Evolutionary conservation across 2,888 invertebrate species (phyloP).

Genomic region (Scaeva pyrastri): DNA sequence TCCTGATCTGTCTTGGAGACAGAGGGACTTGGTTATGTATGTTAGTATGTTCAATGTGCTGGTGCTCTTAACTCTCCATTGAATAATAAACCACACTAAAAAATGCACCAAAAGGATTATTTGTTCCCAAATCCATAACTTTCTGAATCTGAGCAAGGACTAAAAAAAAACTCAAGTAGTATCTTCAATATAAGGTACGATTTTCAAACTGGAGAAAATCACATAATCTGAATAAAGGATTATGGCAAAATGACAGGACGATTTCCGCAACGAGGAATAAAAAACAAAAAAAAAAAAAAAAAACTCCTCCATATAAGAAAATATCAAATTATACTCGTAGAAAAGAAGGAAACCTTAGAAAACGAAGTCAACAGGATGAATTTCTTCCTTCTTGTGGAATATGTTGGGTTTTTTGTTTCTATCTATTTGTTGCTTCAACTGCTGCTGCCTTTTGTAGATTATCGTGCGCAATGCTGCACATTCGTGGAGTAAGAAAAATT

Average conservation of each 20-base stretch:
- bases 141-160: slow-evolving; percentile 22
- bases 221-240: slow-evolving; percentile 72
- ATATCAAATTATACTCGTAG: slow-evolving; percentile 42
- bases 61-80: slow-evolving; percentile 38
- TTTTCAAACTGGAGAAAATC: slow-evolving; percentile 55
- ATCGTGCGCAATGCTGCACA: slow-evolving; percentile 42
- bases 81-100: slow-evolving; percentile 67
- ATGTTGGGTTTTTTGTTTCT: slow-evolving; percentile 1
- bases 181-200: slow-evolving; percentile 21
- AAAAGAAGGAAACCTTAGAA: slow-evolving; percentile 46
- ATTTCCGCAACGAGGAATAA: slow-evolving; percentile 19
- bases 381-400: slow-evolving; percentile 15
- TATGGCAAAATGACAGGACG: slow-evolving; percentile 60
- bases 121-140: slow-evolving; percentile 72
- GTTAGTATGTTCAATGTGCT: not conserved
- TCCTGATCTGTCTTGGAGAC: not conserved
- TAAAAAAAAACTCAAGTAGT: slow-evolving; percentile 8
- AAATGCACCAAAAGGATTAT: slow-evolving; percentile 66
- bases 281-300: slow-evolving; percentile 5
- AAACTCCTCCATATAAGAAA: slow-evolving; percentile 38
- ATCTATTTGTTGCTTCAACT: not conserved
- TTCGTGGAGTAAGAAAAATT: slow-evolving; percentile 34
- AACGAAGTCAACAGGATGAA: slow-evolving; percentile 69
- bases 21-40: not conserved
- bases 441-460: slow-evolving; percentile 1